These are phyloP conservation scores for Chascanopsetta lugubris DNA, from an alignment of 2,113 vertebrate species.

Conservation along the genomic window DNA sequence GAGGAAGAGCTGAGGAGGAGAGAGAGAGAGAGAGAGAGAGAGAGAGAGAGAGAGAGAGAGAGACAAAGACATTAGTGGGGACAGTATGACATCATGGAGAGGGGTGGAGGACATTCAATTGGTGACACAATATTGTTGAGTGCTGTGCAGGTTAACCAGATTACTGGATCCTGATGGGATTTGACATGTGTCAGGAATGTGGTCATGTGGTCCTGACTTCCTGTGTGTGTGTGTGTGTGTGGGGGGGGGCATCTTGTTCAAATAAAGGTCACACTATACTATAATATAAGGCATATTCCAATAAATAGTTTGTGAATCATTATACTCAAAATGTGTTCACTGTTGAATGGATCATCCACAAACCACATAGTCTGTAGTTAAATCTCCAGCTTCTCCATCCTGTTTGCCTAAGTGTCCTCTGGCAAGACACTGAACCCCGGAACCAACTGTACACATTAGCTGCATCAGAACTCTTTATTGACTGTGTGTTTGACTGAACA, in stretches of 20 bases:
- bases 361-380: neutral
- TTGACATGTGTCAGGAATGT: conserved; percentile 19
- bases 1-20: conserved; percentile 11
- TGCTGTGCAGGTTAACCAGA: conserved; percentile 53
- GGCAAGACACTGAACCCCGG: neutral
- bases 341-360: neutral
- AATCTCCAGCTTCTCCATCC: no score
- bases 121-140: conserved; percentile 58
- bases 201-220: conserved; percentile 10
- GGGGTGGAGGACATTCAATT: conserved; percentile 48
- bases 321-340: no score
- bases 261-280: no score
- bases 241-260: conserved; percentile 17
- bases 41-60: conserved; percentile 48
- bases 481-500: neutral
- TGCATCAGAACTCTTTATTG: no score
- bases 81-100: conserved; percentile 59
- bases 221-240: neutral
- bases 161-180: conserved; percentile 56
- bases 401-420: no score
- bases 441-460: no score
- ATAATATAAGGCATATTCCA: no score
- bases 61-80: conserved; percentile 39
- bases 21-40: conserved; percentile 4
- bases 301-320: no score